These are phyloP conservation scores for Budorcas taxicolor DNA, from an alignment of 2,113 vertebrate genomes.

Conservation along the genomic window DNA sequence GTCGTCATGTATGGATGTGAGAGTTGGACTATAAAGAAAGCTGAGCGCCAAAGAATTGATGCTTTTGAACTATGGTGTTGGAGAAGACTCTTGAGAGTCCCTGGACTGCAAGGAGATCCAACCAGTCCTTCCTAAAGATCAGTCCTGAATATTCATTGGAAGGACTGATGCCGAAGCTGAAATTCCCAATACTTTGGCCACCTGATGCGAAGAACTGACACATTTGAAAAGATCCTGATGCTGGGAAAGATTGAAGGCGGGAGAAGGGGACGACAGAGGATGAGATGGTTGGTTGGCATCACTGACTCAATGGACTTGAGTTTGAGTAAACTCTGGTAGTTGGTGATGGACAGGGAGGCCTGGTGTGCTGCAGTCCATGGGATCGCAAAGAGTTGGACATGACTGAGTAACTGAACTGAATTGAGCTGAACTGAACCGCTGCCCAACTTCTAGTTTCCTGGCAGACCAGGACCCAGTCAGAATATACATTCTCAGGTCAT, in stretches of 20 bases:
- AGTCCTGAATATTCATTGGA: too few relatives aligned
- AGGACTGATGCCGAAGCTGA: too few relatives aligned
- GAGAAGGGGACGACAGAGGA: too few relatives aligned
- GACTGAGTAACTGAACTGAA: not conserved
- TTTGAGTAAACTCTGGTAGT: not conserved
- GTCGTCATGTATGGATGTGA: not conserved
- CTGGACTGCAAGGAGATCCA: too few relatives aligned
- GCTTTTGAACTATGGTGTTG: not conserved
- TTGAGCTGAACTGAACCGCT: not conserved
- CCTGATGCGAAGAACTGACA: too few relatives aligned
- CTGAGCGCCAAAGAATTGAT: not conserved
- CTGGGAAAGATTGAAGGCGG: too few relatives aligned
- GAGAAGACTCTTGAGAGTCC: not conserved
- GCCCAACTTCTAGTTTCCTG: not conserved
- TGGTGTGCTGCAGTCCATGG: not conserved
- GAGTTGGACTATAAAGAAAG: not conserved
- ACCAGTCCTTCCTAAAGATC: too few relatives aligned
- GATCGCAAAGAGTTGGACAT: not conserved
- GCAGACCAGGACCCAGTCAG: not conserved
- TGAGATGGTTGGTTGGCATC: too few relatives aligned
- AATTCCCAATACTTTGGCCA: too few relatives aligned
- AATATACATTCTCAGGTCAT: not conserved
- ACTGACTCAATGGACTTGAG: not conserved
- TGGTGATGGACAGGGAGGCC: not conserved
- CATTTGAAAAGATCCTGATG: too few relatives aligned